phyloP scores from a whole-genome alignment of 2,888 invertebrate species.

The Calameuta pallipes region DNA sequence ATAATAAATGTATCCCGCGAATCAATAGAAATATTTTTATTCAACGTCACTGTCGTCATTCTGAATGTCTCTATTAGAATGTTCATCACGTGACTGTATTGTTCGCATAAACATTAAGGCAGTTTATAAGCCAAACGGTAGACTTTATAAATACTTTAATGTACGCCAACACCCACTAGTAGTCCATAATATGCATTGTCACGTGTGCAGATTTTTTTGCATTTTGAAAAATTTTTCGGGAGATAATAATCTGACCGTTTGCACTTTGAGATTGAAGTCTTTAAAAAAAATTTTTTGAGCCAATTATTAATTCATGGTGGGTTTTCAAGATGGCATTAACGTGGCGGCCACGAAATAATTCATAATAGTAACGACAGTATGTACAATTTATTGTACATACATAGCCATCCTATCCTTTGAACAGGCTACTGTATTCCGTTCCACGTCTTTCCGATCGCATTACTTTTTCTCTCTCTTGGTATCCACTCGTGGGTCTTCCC shows the following conservation, averaged over 20 bases:
- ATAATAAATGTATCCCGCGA: not conserved
- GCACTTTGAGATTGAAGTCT: not conserved
- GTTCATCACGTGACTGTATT: not conserved
- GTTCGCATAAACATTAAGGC: not conserved
- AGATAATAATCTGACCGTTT: not conserved
- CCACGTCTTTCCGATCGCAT: not conserved
- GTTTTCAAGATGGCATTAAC: too few species aligned
- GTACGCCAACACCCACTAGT: not conserved
- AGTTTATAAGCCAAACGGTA: not conserved
- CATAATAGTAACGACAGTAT: not conserved
- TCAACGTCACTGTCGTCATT: not conserved
- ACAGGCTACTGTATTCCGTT: not conserved
- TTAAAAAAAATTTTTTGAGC: not conserved
- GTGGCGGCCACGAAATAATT: not conserved
- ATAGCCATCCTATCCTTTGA: not conserved
- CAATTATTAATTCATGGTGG: not conserved
- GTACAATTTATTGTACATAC: not conserved
- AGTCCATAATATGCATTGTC: not conserved
- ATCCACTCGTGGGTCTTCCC: not conserved
- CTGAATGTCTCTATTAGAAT: not conserved
- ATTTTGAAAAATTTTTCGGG: not conserved
- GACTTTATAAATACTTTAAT: not conserved
- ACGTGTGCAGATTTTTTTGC: not conserved
- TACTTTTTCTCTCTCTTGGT: not conserved
- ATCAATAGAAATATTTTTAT: not conserved